Conservation (phyloP, 2,797 vertebrate species). For the Malurus leucopterus region DNA sequence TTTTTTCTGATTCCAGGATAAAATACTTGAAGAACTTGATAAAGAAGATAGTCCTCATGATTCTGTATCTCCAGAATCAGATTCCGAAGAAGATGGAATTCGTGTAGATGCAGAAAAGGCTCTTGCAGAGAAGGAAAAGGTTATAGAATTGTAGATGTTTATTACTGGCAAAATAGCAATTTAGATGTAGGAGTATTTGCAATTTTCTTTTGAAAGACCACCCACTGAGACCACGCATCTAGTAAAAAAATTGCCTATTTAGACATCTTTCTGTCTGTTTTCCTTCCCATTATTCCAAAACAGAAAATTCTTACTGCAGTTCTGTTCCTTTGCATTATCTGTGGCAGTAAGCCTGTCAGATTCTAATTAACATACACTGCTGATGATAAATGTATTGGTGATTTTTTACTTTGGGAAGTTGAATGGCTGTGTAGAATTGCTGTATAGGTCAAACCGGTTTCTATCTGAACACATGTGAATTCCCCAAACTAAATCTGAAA, state of each 20-base stretch:
- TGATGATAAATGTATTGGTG: not conserved
- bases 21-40: constrained; percentile 87
- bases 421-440: not conserved
- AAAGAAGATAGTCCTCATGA: constrained; percentile 85
- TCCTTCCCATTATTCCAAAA: not conserved
- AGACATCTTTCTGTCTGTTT: not conserved
- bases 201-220: not conserved
- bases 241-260: not conserved
- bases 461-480: not conserved
- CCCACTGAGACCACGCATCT: not conserved
- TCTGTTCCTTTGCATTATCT: not conserved
- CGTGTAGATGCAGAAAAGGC: constrained; percentile 78
- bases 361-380: not conserved
- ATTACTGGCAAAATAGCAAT: not conserved
- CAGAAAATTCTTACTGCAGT: not conserved
- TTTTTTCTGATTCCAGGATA: constrained; percentile 76
- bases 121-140: constrained; percentile 86
- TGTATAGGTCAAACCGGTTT: fast-evolving
- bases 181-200: not conserved
- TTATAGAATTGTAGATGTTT: not conserved
- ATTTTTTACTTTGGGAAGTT: not conserved
- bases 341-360: not conserved
- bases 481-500: not conserved
- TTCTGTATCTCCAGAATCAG: constrained; percentile 84
- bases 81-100: constrained; percentile 85